A percentile compares a stretch with the other conserved stretches of the same genome.
Conservation (phyloP, 2,113 vertebrate species). For the Oenanthe melanoleuca region DNA sequence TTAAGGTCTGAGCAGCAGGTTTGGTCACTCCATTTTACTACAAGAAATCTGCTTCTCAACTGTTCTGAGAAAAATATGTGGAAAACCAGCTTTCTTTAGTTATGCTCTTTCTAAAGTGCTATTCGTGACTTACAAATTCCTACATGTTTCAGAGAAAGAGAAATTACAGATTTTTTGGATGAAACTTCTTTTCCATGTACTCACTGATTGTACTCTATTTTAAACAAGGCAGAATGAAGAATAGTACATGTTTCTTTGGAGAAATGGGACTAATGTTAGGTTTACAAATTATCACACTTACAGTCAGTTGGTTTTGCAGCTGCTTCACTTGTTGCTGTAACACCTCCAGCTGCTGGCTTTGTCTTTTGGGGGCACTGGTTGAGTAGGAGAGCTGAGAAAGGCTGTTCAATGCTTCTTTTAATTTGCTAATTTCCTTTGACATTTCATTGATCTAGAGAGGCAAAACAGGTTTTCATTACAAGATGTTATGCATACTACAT, state of each 20-base stretch:
- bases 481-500: not conserved
- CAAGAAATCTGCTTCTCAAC: not conserved
- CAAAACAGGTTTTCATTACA: not conserved
- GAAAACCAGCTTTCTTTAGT: not conserved
- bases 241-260: rapidly evolving
- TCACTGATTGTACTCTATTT: not conserved
- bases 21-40: not conserved
- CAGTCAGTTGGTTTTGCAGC: constrained; percentile 90
- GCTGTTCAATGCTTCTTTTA: constrained; percentile 96
- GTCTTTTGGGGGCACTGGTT: constrained; percentile 85
- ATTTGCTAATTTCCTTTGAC: constrained; percentile 90
- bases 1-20: not conserved
- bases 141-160: not conserved
- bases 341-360: constrained; percentile 89
- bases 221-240: not conserved
- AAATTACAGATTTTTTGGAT: not conserved
- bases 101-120: not conserved
- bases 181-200: not conserved
- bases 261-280: not conserved
- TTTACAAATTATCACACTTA: constrained; percentile 72
- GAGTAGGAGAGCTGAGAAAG: constrained; percentile 95
- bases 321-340: constrained; percentile 95
- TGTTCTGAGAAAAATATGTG: not conserved
- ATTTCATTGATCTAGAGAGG: constrained; percentile 88
- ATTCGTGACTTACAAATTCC: not conserved